These are phyloP conservation scores for Cydia amplana DNA, from an alignment of 1,140 invertebrate species.

Conservation along the genomic window DNA sequence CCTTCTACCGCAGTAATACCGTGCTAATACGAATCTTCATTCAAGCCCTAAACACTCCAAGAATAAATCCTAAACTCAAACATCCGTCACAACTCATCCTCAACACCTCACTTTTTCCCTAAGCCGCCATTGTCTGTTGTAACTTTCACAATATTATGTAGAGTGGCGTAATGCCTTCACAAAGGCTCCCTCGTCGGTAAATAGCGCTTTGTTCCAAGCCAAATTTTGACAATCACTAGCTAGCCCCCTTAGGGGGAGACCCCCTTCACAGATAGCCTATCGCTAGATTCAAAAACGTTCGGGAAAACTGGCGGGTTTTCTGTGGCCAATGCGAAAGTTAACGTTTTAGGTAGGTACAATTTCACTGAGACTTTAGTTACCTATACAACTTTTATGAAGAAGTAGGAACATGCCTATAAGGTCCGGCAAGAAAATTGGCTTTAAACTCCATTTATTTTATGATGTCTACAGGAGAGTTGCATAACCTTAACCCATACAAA, in stretches of 20 bases:
- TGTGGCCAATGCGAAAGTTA: too few species aligned
- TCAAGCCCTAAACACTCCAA: not conserved
- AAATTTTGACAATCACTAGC: constrained; percentile 80
- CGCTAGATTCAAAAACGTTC: too few species aligned
- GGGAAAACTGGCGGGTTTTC: too few species aligned
- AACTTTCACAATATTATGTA: constrained; percentile 79
- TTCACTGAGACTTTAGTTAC: too few species aligned
- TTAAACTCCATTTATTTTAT: too few species aligned
- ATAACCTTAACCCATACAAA: too few species aligned
- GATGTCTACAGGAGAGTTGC: too few species aligned
- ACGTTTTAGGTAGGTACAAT: too few species aligned
- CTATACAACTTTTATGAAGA: too few species aligned
- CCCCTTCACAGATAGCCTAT: not conserved
- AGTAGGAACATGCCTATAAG: too few species aligned
- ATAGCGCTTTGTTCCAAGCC: constrained; percentile 79
- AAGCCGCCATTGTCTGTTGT: constrained; percentile 64
- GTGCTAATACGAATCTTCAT: not conserved
- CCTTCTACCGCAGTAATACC: not conserved
- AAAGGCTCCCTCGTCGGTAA: constrained; percentile 73
- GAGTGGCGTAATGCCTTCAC: constrained; percentile 75
- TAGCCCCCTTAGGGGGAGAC: constrained; percentile 59
- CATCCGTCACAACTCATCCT: constrained; percentile 2
- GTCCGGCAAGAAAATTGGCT: too few species aligned
- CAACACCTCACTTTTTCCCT: constrained; percentile 37
- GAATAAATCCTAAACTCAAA: constrained; percentile 11